These are phyloP conservation scores for Carassius gibelio DNA, from an alignment of 2,113 vertebrate species.

Conservation along the genomic window DNA sequence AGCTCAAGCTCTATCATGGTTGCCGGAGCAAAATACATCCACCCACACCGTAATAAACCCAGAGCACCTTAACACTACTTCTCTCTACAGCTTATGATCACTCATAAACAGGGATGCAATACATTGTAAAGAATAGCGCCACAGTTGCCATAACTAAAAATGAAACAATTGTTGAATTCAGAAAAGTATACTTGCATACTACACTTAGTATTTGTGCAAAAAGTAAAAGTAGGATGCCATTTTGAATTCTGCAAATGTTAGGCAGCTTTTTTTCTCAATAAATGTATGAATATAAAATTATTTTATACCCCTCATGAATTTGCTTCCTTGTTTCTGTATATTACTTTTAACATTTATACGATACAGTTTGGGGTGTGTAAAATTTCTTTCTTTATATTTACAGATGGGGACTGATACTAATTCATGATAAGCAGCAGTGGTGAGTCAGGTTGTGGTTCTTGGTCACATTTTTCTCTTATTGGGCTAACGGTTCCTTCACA, in stretches of 20 bases:
- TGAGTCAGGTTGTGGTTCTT: background rate
- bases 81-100: background rate
- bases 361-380: background rate
- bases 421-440: slow-evolving; percentile 27
- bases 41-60: slow-evolving; percentile 31
- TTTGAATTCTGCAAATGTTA: background rate
- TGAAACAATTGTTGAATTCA: background rate
- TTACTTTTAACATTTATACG: background rate
- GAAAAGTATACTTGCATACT: background rate
- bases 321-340: background rate
- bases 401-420: slow-evolving; percentile 40
- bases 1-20: slow-evolving; percentile 38
- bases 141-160: background rate
- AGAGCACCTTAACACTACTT: background rate
- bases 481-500: background rate
- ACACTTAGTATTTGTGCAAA: background rate
- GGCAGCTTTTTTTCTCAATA: background rate
- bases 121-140: background rate
- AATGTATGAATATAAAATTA: too few species aligned
- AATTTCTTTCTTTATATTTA: background rate
- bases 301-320: background rate
- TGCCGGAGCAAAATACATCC: slow-evolving; percentile 41
- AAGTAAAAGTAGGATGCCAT: background rate
- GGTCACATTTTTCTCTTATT: background rate
- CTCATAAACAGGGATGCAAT: background rate